Evolutionary conservation across 2,888 invertebrate genomes (phyloP).

Genomic region (Miltochrista miniata): DNA sequence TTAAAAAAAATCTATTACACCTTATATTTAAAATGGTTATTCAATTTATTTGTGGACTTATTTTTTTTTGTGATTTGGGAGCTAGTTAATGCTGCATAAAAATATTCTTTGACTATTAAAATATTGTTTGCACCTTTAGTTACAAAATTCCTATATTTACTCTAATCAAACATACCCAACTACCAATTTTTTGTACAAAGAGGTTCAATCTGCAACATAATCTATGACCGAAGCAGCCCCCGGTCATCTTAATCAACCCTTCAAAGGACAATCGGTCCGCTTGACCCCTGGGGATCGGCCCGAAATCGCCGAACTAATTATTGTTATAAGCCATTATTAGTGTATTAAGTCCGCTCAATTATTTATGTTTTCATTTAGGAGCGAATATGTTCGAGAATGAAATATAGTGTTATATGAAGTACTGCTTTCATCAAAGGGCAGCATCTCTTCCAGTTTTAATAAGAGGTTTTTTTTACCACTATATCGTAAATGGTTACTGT

Average conservation of each 20-base stretch:
- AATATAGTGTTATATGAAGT: neutral
- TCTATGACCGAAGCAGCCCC: slow-evolving; percentile 47
- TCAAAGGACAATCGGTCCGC: slow-evolving; percentile 77
- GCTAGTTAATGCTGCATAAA: too few relatives aligned
- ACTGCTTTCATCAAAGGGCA: neutral
- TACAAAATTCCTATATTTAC: too few relatives aligned
- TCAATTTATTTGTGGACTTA: too few relatives aligned
- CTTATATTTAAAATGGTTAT: too few relatives aligned
- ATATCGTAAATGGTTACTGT: too few relatives aligned
- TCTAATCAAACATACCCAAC: too few relatives aligned
- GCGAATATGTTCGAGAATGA: slow-evolving; percentile 6
- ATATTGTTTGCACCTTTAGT: too few relatives aligned
- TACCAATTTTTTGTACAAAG: neutral
- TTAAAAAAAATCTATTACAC: too few relatives aligned
- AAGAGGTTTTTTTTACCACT: too few relatives aligned
- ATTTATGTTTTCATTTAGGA: slow-evolving; percentile 60
- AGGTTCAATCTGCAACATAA: slow-evolving; percentile 14
- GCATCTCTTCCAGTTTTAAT: too few relatives aligned
- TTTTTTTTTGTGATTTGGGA: too few relatives aligned
- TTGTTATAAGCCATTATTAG: slow-evolving; percentile 77
- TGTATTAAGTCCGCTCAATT: slow-evolving; percentile 60
- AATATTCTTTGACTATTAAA: neutral
- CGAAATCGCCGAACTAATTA: slow-evolving; percentile 72
- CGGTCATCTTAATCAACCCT: slow-evolving; percentile 82
- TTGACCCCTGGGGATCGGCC: slow-evolving; percentile 64